Evolutionary conservation across 2,113 vertebrate genomes (phyloP).

Genomic region (Strigops habroptila): DNA sequence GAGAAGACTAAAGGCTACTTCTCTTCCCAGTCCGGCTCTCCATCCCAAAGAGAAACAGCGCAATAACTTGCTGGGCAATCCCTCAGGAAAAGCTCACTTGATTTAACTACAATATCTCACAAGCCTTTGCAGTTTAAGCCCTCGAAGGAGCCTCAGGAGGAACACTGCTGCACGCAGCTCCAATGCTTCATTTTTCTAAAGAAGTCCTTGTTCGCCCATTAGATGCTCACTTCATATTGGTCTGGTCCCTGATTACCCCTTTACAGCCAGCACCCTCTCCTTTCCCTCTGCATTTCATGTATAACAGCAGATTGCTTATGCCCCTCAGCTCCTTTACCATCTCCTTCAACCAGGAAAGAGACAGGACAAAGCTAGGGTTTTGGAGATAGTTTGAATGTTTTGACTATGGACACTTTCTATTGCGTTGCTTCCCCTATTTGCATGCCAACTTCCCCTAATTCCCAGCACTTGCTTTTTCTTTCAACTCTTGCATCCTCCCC

Average conservation of each 20-base stretch:
- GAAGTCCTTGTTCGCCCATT: background rate
- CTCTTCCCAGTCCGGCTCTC: background rate
- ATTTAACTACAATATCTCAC: background rate
- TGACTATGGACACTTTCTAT: background rate
- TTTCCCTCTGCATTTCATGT: background rate
- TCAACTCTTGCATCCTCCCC: background rate
- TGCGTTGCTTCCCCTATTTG: background rate
- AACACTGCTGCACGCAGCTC: background rate
- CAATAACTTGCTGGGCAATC: background rate
- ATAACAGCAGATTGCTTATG: background rate
- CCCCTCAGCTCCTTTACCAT: background rate
- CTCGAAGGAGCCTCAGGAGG: background rate
- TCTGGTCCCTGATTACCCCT: fast-evolving
- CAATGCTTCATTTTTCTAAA: background rate
- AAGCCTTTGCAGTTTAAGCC: background rate
- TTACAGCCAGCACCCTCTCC: background rate
- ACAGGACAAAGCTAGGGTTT: background rate
- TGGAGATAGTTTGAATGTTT: background rate
- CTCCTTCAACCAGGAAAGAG: background rate
- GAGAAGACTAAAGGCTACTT: background rate
- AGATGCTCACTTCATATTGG: background rate
- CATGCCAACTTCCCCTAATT: background rate
- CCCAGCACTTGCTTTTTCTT: background rate
- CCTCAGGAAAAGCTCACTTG: background rate
- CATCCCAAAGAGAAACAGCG: background rate